Evolutionary conservation across 2,888 invertebrate genomes (phyloP).

Genomic region (Phengaris alcon): DNA sequence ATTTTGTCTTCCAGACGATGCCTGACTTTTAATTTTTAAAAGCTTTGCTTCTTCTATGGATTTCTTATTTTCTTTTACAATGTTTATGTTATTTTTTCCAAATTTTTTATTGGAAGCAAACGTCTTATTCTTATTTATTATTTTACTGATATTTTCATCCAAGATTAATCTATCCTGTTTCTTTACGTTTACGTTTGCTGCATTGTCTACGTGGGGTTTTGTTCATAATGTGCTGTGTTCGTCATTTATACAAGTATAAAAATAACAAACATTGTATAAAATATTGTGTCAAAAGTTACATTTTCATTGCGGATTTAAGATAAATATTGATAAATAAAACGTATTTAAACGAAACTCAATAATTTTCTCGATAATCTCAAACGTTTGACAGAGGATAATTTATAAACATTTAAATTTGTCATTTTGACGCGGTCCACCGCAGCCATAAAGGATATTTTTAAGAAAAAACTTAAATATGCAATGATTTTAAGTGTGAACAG

Average conservation of each 20-base stretch:
- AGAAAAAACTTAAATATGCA: conserved; percentile 28
- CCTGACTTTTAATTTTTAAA: background rate
- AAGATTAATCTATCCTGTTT: background rate
- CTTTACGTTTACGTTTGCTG: background rate
- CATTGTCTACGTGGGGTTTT: background rate
- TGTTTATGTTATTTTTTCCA: background rate
- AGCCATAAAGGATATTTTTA: conserved; percentile 28
- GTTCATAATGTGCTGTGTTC: background rate
- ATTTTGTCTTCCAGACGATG: background rate
- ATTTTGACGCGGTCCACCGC: conserved; percentile 25
- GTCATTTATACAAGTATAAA: background rate
- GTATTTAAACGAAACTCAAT: background rate
- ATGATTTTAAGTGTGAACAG: conserved; percentile 33
- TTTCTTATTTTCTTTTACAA: background rate
- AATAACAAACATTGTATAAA: background rate
- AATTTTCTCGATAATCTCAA: conserved; percentile 24
- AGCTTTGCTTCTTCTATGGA: background rate
- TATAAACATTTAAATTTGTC: conserved; percentile 28
- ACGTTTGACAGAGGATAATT: conserved; percentile 26
- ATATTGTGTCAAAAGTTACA: background rate
- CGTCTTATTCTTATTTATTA: background rate
- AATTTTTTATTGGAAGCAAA: background rate
- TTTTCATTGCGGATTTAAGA: background rate
- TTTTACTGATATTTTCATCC: background rate
- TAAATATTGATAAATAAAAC: conserved; percentile 8